Base-by-base conservation (phyloP, 2,113 vertebrate species). In the Pluvianellus socialis region DNA sequence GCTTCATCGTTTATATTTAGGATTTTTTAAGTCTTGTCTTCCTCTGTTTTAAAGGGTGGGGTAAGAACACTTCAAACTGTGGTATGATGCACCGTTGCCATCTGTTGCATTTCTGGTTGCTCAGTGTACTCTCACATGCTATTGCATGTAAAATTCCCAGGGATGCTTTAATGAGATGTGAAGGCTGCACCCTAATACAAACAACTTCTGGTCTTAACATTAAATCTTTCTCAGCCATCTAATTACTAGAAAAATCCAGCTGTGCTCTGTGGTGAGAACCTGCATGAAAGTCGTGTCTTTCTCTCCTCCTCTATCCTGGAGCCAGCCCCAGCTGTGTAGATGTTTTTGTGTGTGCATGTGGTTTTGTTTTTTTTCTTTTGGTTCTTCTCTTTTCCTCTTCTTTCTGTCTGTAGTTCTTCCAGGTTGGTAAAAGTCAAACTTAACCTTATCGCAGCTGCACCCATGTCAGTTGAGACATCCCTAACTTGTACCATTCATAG, bases 1-100 rank as follows among this genome's bases (percentile, higher is more conserved):
- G 93, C 93, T 88, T 88, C 85, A 80, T 86, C 82, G 0, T 66
- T 96, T 96, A 93, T 96, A 96, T 93, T 94, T 92, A 92, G 87
- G 77, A 45, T 38, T 95, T 94, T 42, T 6, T 71, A 40, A 85
- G 53, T 91, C 83, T 79, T 84, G 26, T 85, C 89, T 95, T 96
- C 87, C 80, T 93, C 90, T 90, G 13, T 93, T 90, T 94, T 72
- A 85, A 94, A 93, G 74, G 74, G 71, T 92, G 81, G 81, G 86
- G 66, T 92, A 87, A 66, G 88, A 96, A 76, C 71, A n/a, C 58
- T 90, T 88, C 16, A 79, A 68, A 56, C 83, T 92, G 79, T 92
- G 88, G 63, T 90, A 79, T 93, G 92, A 90, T 93, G 95, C 84
- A 82, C 50, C 8, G 3, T 88, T 94, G 77, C 71, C 84, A 94